A percentile compares a stretch with the other conserved stretches of the same genome.
These are phyloP conservation scores for Pantelozetes paolii DNA, from an alignment of 2,888 invertebrate species.

Conservation along the genomic window DNA sequence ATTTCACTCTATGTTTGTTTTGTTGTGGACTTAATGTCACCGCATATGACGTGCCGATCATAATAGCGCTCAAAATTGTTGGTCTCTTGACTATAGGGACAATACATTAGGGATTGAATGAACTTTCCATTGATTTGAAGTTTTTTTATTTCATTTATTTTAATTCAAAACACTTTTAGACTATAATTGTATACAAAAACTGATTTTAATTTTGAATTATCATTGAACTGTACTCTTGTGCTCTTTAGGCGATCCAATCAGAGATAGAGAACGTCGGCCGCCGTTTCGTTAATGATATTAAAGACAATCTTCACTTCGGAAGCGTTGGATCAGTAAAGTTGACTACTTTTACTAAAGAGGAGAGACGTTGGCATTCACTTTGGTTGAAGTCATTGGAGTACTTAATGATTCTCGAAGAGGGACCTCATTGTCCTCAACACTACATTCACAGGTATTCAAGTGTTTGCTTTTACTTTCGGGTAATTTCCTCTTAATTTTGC, in stretches of 20 bases:
- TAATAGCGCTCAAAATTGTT: conserved; percentile 15
- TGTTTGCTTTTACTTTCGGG: background rate
- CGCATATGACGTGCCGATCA: conserved; percentile 26
- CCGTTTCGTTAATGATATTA: conserved; percentile 42
- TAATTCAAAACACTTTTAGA: background rate
- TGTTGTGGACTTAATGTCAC: conserved; percentile 33
- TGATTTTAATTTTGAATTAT: background rate
- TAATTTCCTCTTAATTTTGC: background rate
- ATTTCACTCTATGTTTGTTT: conserved; percentile 14
- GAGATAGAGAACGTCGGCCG: conserved; percentile 43
- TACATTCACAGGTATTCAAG: conserved; percentile 18
- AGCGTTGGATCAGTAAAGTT: conserved; percentile 17
- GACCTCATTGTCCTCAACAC: conserved; percentile 42
- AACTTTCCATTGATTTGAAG: background rate
- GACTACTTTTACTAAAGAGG: conserved; percentile 22
- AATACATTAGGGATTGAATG: background rate
- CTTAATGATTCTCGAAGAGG: conserved; percentile 42
- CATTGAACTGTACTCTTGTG: background rate
- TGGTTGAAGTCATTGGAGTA: conserved; percentile 43
- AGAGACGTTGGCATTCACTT: conserved; percentile 42
- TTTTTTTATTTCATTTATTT: background rate
- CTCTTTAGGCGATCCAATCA: conserved; percentile 40
- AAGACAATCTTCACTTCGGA: conserved; percentile 27
- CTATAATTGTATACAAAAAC: background rate
- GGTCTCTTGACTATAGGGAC: background rate